Evolutionary conservation across 2,888 invertebrate genomes (phyloP).

Genomic region (Xiphydria camelus): DNA sequence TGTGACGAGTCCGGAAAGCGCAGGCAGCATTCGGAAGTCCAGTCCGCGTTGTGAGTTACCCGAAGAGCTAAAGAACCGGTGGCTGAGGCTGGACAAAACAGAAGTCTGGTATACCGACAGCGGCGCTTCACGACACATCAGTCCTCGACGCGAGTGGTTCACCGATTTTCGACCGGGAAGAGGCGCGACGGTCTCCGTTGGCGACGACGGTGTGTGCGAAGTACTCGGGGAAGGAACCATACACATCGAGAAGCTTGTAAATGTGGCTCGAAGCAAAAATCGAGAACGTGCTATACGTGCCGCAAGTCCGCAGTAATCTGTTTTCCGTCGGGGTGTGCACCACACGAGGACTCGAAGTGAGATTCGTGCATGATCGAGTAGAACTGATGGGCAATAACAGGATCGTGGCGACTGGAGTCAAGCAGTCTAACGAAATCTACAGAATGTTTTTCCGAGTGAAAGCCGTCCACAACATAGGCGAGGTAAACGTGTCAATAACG

Average conservation of each 20-base stretch:
- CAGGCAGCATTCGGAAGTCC: no score
- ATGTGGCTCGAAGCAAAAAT: conserved; percentile 8
- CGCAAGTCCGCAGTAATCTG: conserved; percentile 20
- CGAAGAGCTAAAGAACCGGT: no score
- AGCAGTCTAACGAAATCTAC: conserved; percentile 11
- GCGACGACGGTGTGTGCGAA: conserved; percentile 16
- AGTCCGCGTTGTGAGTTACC: no score
- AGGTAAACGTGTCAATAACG: conserved; percentile 2
- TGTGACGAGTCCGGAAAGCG: no score
- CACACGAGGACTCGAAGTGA: conserved; percentile 1
- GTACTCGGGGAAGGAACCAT: conserved; percentile 16
- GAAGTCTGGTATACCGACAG: conserved; percentile 24
- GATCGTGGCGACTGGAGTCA: conserved; percentile 4
- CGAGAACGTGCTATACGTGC: conserved; percentile 22
- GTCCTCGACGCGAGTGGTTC: conserved; percentile 22
- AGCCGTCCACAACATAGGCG: no score
- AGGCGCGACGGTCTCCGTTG: conserved; percentile 14
- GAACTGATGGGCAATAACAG: background rate
- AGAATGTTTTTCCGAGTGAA: conserved; percentile 13
- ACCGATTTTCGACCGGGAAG: no score
- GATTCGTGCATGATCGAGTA: background rate
- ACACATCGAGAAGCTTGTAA: conserved; percentile 18
- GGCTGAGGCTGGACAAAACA: conserved; percentile 17
- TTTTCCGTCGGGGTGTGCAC: conserved; percentile 20
- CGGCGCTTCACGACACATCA: conserved; percentile 22